These are phyloP conservation scores for Scaptomyza polygonia DNA, from an alignment of 2,888 invertebrate genomes.

Conservation along the genomic window DNA sequence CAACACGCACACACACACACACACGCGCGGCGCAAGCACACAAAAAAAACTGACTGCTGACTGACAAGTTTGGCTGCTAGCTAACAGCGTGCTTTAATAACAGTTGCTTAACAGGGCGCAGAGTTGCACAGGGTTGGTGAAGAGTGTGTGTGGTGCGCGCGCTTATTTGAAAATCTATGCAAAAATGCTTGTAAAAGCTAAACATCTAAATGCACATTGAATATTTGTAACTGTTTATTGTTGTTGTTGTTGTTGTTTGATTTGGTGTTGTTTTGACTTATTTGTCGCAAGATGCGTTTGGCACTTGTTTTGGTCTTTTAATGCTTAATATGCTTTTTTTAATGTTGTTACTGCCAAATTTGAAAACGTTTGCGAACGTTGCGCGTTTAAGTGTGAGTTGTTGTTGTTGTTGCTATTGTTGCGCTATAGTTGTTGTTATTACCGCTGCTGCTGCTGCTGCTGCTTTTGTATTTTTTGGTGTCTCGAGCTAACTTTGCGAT, in stretches of 20 bases:
- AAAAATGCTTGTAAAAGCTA: conserved; percentile 27
- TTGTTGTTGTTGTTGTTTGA: conserved; percentile 11
- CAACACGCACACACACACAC: conserved; percentile 54
- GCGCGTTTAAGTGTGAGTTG: conserved; percentile 43
- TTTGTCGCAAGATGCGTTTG: conserved; percentile 53
- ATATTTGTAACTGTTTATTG: conserved; percentile 42
- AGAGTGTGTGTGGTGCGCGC: conserved; percentile 30
- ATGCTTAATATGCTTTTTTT: conserved; percentile 67
- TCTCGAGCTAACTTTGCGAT: conserved; percentile 72
- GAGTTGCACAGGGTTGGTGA: conserved; percentile 42
- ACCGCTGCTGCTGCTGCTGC: conserved; percentile 7
- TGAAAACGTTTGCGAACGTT: conserved; percentile 40
- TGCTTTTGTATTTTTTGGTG: conserved; percentile 48
- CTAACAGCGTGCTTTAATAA: conserved; percentile 44
- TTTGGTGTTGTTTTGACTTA: conserved; percentile 56
- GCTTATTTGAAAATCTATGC: conserved; percentile 37
- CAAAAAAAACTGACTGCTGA: conserved; percentile 56
- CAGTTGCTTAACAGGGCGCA: conserved; percentile 46
- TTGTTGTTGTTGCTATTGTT: conserved; percentile 23
- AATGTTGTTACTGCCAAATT: conserved; percentile 62
- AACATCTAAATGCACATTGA: conserved; percentile 23
- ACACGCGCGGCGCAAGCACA: conserved; percentile 61
- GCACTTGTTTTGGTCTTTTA: conserved; percentile 74
- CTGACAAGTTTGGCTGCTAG: conserved; percentile 62
- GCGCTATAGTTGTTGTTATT: conserved; percentile 18